Base-by-base conservation (phyloP, 1,140 invertebrate species). In the Xylocopa sonorina region DNA sequence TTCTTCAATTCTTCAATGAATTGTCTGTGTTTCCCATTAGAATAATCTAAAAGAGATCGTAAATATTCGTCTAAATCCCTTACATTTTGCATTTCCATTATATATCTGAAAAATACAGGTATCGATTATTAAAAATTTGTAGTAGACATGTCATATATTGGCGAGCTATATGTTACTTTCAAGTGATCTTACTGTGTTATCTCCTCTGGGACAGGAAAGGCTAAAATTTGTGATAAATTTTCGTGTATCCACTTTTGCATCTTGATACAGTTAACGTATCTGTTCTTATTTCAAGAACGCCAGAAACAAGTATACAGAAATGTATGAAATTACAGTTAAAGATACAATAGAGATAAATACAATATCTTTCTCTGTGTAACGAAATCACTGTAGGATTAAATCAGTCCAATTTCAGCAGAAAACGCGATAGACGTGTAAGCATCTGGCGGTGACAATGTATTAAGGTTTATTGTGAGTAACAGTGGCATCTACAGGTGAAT, bases 31-130 rank as follows among this genome's bases (percentile, higher is more conserved):
- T 94, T 93, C 21, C 93, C 89, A 89, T 95, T 94, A 38, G 93
- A 94, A 74, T 94, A 94, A 90, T 96, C 93, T 0, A 97, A 82
- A 57, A 97, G 92, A 51, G 94, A 95, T 86, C 94, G 93, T 84
- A 96, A 94, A 85, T 96, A 96, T 58, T 95, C 94, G 78, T 96
- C 95, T 24, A 96, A 93, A 87, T 96, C 96, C 69, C 91, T 90
- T 81, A 94, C 94, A 89, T 95, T 94, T 86, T 95, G 92, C 67
- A 96, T 96, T 57, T 93, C 92, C 75, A 95, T 80, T 24, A 97
- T 94, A 87, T 94, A 95, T 66, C 95, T 94, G 86, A 77, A 94
- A 90, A 69, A 66, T 68, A 76, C 84, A 64, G 16, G 9, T 1
- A 34, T 34, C 16, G 1, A 51, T 66, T 38, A 48, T 21, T 53